These are phyloP conservation scores for Pseudomyrmex sp. DNA, from an alignment of 1,140 invertebrate species.

Conservation along the genomic window DNA sequence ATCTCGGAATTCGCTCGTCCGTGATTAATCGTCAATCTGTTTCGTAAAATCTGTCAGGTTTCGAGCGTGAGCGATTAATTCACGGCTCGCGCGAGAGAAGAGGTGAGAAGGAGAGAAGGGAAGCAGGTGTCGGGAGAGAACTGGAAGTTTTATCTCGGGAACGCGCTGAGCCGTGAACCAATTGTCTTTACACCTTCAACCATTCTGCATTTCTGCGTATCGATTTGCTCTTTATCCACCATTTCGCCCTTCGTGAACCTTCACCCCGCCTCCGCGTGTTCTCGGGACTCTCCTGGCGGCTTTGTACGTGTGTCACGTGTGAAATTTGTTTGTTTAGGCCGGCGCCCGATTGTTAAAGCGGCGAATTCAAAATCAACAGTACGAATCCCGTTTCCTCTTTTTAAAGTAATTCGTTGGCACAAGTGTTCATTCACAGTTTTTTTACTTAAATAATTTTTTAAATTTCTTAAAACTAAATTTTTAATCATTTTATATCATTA, in stretches of 20 bases:
- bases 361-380: background rate
- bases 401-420: constrained; percentile 19
- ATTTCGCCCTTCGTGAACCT: constrained; percentile 31
- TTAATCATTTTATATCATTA: background rate
- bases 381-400: background rate
- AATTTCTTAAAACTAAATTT: background rate
- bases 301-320: background rate
- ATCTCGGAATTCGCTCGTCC: constrained; percentile 26
- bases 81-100: constrained; percentile 23
- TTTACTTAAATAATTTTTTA: background rate
- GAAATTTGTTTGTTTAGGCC: constrained; percentile 31
- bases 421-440: background rate
- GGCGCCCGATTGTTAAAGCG: background rate
- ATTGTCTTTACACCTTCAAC: constrained; percentile 61
- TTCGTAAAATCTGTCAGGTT: constrained; percentile 31
- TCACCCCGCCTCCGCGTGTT: constrained; percentile 7
- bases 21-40: constrained; percentile 48
- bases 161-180: constrained; percentile 64
- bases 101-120: background rate
- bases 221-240: constrained; percentile 35
- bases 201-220: constrained; percentile 57
- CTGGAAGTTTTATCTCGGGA: background rate
- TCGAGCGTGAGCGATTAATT: constrained; percentile 37
- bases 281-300: background rate
- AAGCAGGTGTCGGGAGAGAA: background rate